Base-by-base conservation (phyloP, 2,113 vertebrate species). In the Grammomys dolichurus region DNA sequence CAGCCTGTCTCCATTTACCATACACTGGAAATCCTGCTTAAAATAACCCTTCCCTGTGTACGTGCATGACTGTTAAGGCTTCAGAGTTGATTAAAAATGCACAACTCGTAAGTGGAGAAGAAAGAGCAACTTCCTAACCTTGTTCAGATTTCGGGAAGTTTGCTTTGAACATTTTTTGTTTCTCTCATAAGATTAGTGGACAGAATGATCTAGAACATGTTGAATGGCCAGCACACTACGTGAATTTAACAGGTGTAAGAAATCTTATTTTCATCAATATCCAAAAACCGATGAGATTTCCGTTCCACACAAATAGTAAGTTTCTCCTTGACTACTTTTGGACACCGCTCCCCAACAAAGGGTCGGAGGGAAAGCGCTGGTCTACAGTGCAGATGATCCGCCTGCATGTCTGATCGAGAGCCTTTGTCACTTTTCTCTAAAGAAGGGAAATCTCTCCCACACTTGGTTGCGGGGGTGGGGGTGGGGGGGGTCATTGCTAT, bases 201-300 rank as follows among this genome's bases (percentile, higher is more conserved):
- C 14, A 65, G 63, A 77, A 65, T 51, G 40, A 33, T 67, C 69
- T 43, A 43, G 46, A 69, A 78, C 91, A 69, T 36, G 13, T 33
- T 87, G 48, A 94, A 60, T 6, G 17, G 7, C 67, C 54, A 46
- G 51, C 17, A 26, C 98, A 99, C 99, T 99, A 98, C 99, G 99
- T 99, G 98, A 99, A 99, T 99, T 99, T 99, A 99, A 99, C 98
- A 98, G 97, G 98, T 69, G 98, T 98, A 99, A 99, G 99, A 99
- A 99, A 99, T 98, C 99, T 99, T 99, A 99, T 99, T 99, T 99
- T 99, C 98, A 99, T 98, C 98, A 99, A 97, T 82, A 96, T 60
- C n/a, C 11, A 58, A 46, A 77, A 69, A 14, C 6, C 24, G n/a
- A 5, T 14, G 43, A n/a, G 13, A n/a, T 19, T 88, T 88, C 3